Evolutionary conservation across 2,888 invertebrate genomes (phyloP), one percentile per base, ranked within the genome.

Genomic region (Oscheius myriophilus): DNA sequence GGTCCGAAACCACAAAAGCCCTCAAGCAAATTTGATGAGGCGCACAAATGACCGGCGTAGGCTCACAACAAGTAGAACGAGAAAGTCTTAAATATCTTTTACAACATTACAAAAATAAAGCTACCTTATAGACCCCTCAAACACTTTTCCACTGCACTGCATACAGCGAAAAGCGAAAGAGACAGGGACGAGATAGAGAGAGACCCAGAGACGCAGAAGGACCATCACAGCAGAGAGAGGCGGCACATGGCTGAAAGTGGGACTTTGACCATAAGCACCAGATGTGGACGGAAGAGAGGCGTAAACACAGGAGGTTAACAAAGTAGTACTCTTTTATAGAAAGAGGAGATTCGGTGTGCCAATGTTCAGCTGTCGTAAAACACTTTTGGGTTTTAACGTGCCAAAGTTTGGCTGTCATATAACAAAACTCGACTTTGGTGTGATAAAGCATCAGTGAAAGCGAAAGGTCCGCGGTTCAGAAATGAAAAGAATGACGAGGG

Each of bases 141-240:
- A 76, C 39, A 68, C 62, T 3, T 71, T 67, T 14, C 75, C 75
- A 16, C 75, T 73, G 64, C 75, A 76, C 52, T 76, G 73, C 66
- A 71, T 61, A 66, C 75, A 76, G 52, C 65, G 16, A 23, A 65
- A 33, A 9, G 43, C 55, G 21, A 26, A 23, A 11, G 33, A 26
- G 41, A 21, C 9, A 9, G 53, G 26, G 49, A 49, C 12, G 33
- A 51, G 21, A 39, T 46, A 25, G 21, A 26, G 23, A 21, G 33
- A 33, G 33, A 33, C 33, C 33, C 33, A 33, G n/a, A 21, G n/a
- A 46, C 46, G 46, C 33, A 33, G 33, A 33, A 33, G 33, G 33
- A 33, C 33, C 33, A 33, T 33, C 33, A 33, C 33, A 33, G 33
- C 33, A 9, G 33, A 9, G 33, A 33, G 33, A 9, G 33, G 33